A percentile compares a stretch with the other conserved stretches of the same genome.
Evolutionary conservation across 2,113 vertebrate genomes (phyloP).

Genomic region (Strix aluco): DNA sequence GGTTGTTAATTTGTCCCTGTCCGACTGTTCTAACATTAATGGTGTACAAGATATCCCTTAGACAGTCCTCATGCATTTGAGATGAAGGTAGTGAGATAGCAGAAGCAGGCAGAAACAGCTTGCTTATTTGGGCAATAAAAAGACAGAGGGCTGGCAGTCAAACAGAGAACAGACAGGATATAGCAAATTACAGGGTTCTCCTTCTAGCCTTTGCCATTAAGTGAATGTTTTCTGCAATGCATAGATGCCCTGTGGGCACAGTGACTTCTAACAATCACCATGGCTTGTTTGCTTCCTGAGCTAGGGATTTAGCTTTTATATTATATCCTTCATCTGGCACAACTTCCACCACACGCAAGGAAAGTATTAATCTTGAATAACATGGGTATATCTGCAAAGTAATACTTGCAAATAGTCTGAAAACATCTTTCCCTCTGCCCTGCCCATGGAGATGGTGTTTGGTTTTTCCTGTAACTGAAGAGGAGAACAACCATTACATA

Average conservation of each 20-base stretch:
- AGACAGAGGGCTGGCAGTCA: constrained; percentile 24
- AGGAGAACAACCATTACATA: not conserved
- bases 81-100: constrained; percentile 52
- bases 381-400: not conserved
- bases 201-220: constrained; percentile 47
- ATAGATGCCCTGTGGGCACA: constrained; percentile 59
- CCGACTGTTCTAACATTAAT: not conserved
- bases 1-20: constrained; percentile 20
- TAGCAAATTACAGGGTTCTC: constrained; percentile 57
- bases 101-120: constrained; percentile 29
- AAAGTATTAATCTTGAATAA: not conserved
- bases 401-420: not conserved
- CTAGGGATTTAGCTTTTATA: constrained; percentile 35
- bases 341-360: not conserved
- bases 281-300: constrained; percentile 57
- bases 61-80: constrained; percentile 5
- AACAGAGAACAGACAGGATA: constrained; percentile 56
- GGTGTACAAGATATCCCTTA: not conserved
- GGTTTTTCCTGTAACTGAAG: not conserved
- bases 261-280: constrained; percentile 5
- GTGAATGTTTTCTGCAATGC: constrained; percentile 12
- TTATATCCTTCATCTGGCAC: not conserved
- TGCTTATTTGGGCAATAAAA: constrained; percentile 69
- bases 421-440: not conserved
- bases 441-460: not conserved